phyloP scores from a whole-genome alignment of 1,140 invertebrate genomes.

The Brachionus calyciflorus region DNA sequence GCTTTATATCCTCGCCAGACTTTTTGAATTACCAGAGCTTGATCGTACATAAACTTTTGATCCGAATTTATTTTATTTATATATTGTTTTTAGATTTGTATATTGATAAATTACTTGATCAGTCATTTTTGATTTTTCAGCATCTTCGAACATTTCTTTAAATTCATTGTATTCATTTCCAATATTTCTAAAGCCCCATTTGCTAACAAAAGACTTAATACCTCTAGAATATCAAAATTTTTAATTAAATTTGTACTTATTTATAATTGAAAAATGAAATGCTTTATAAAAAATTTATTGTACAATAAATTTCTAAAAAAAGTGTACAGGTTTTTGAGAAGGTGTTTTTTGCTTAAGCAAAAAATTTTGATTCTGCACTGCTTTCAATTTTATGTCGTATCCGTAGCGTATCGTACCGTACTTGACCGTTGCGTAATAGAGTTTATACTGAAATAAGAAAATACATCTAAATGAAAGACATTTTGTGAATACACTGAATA shows the following conservation, averaged over 20 bases:
- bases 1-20: constrained; percentile 4
- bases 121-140: constrained; percentile 4
- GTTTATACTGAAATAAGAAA: too few species aligned
- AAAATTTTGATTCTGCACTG: too few species aligned
- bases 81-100: neutral
- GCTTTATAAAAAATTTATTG: too few species aligned
- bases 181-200: neutral
- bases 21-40: constrained; percentile 16
- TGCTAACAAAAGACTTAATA: constrained; percentile 1
- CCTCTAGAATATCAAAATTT: neutral
- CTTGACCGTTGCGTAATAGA: too few species aligned
- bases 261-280: too few species aligned
- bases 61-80: neutral
- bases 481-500: too few species aligned
- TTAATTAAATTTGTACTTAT: neutral
- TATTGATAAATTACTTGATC: constrained; percentile 30
- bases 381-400: too few species aligned
- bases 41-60: neutral
- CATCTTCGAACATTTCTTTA: neutral
- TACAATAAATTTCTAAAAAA: too few species aligned
- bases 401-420: too few species aligned
- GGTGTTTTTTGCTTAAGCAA: too few species aligned
- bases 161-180: constrained; percentile 8
- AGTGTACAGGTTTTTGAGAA: too few species aligned
- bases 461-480: too few species aligned